These are phyloP conservation scores for Thunnus thynnus DNA, from an alignment of 2,113 vertebrate species.

Conservation along the genomic window DNA sequence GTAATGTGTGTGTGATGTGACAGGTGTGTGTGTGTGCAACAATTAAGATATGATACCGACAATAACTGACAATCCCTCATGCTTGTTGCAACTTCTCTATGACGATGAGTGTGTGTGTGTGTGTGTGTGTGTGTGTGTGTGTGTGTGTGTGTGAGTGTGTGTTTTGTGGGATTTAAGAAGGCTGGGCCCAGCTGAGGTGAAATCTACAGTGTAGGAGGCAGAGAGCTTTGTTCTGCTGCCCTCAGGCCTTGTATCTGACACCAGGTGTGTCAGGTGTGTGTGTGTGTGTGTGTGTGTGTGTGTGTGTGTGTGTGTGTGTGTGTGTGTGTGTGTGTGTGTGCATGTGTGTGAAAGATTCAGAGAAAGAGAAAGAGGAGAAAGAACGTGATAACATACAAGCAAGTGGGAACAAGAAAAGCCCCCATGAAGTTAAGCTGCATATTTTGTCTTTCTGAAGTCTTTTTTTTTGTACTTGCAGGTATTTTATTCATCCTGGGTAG, in stretches of 20 bases:
- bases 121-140: neutral
- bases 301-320: slow-evolving; percentile 10
- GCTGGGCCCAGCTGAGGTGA: slow-evolving; percentile 8
- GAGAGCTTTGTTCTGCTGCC: slow-evolving; percentile 32
- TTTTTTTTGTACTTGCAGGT: slow-evolving; percentile 1
- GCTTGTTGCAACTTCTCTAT: slow-evolving; percentile 4
- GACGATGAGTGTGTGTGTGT: neutral
- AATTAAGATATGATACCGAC: neutral
- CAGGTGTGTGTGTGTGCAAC: neutral
- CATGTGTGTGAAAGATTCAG: neutral
- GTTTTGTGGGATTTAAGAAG: neutral
- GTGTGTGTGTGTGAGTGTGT: neutral
- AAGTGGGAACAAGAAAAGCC: slow-evolving; percentile 39
- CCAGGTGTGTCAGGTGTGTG: slow-evolving; percentile 29
- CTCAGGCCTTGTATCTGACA: slow-evolving; percentile 49
- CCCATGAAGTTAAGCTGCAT: neutral
- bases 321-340: slow-evolving; percentile 13
- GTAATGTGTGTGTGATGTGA: neutral
- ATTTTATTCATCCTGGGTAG: neutral
- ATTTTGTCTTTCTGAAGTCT: slow-evolving; percentile 8
- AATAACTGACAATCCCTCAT: neutral
- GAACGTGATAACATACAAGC: slow-evolving; percentile 10
- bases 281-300: slow-evolving; percentile 6
- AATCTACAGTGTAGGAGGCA: slow-evolving; percentile 4
- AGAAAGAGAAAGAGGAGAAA: neutral